Evolutionary conservation across 2,113 vertebrate genomes (phyloP).

Genomic region (Oreochromis spilurus): DNA sequence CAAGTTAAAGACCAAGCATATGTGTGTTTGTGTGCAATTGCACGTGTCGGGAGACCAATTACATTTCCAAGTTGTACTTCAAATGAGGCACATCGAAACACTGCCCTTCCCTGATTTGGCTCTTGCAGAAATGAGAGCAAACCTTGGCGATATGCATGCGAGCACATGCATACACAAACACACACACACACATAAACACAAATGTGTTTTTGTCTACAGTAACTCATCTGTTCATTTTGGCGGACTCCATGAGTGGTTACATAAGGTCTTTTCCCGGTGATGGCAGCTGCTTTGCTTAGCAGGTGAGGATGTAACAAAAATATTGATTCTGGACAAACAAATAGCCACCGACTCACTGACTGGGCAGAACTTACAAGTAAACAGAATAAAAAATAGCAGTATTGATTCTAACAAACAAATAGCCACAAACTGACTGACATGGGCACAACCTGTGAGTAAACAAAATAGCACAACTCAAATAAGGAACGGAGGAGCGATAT

Average conservation of each 20-base stretch:
- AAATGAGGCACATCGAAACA: slow-evolving; percentile 53
- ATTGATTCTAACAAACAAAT: slow-evolving; percentile 51
- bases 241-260: slow-evolving; percentile 30
- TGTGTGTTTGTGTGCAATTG: background rate
- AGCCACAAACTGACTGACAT: slow-evolving; percentile 42
- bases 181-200: background rate
- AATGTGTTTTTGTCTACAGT: slow-evolving; percentile 9
- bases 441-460: slow-evolving; percentile 22
- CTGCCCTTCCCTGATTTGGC: slow-evolving; percentile 39
- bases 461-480: slow-evolving; percentile 25
- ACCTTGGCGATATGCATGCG: background rate
- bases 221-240: slow-evolving; percentile 28
- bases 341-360: slow-evolving; percentile 56
- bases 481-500: background rate
- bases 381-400: slow-evolving; percentile 48
- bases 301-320: slow-evolving; percentile 58
- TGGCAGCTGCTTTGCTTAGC: slow-evolving; percentile 59
- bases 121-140: slow-evolving; percentile 32
- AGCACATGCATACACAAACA: background rate
- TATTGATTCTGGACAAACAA: slow-evolving; percentile 62
- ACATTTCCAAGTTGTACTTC: slow-evolving; percentile 53
- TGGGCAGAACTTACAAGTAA: slow-evolving; percentile 47
- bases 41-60: slow-evolving; percentile 64
- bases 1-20: background rate
- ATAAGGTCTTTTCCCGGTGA: slow-evolving; percentile 35